Percentiles rank a stretch among this genome's conserved stretches.
These are phyloP conservation scores for Enteromius fasciolatus DNA, from an alignment of 2,797 vertebrate genomes.

Conservation along the genomic window DNA sequence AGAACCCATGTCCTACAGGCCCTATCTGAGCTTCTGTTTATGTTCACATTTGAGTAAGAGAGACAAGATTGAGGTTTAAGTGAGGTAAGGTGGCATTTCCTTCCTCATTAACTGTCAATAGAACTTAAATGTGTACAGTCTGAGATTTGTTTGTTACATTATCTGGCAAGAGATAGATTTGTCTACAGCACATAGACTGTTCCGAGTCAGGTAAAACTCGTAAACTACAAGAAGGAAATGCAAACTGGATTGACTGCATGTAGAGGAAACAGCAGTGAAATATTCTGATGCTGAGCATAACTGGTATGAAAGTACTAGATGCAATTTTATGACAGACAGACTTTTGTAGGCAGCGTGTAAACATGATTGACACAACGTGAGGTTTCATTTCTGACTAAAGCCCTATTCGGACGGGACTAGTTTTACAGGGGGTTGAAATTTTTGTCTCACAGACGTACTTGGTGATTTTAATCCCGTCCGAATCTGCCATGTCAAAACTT, in stretches of 20 bases:
- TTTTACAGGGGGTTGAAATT: too few species aligned
- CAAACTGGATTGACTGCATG: constrained; percentile 16
- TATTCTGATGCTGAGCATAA: not conserved
- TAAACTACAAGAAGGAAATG: constrained; percentile 8
- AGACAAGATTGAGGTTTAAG: not conserved
- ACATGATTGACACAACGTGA: too few species aligned
- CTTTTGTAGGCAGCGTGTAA: too few species aligned
- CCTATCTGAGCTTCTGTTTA: not conserved
- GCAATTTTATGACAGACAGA: too few species aligned
- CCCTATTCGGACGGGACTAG: too few species aligned
- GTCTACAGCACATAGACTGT: not conserved
- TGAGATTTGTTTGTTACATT: not conserved
- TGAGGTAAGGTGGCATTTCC: not conserved
- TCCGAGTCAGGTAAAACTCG: not conserved
- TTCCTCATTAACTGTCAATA: not conserved
- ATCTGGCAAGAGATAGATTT: not conserved
- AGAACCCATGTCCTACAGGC: not conserved
- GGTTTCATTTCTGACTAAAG: too few species aligned
- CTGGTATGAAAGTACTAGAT: not conserved
- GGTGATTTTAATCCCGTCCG: too few species aligned
- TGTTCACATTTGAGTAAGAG: not conserved
- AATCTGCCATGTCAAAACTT: too few species aligned
- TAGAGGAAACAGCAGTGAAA: not conserved
- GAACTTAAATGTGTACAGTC: not conserved
- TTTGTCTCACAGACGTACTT: too few species aligned